Conservation (phyloP, 2,113 vertebrate species). For the Reinhardtius hippoglossoides region DNA sequence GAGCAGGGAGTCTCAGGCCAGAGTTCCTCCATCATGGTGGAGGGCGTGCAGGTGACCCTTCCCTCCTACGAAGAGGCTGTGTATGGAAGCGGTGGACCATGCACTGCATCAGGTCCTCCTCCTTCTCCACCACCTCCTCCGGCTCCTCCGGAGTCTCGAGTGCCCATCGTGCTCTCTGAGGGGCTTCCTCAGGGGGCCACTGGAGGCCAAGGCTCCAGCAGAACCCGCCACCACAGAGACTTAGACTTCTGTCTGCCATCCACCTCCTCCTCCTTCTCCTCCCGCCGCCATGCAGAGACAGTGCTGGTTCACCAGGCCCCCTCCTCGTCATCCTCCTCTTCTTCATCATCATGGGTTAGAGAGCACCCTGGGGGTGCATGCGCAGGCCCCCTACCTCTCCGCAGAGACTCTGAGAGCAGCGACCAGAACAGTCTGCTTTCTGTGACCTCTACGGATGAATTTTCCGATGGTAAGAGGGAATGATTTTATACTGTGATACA, state of each 20-base stretch:
- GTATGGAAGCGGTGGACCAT: slow-evolving; percentile 90
- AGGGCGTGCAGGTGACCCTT: slow-evolving; percentile 94
- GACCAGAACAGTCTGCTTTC: slow-evolving; percentile 98
- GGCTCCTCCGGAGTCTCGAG: slow-evolving; percentile 87
- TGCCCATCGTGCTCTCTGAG: slow-evolving; percentile 95
- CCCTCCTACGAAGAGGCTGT: slow-evolving; percentile 98
- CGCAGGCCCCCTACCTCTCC: slow-evolving; percentile 81
- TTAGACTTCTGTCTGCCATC: slow-evolving; percentile 86
- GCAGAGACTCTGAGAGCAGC: slow-evolving; percentile 91
- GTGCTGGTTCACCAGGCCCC: slow-evolving; percentile 93
- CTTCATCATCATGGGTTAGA: slow-evolving; percentile 87
- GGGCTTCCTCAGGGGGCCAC: slow-evolving; percentile 82
- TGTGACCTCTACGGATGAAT: slow-evolving; percentile 91
- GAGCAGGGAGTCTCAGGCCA: slow-evolving; percentile 94
- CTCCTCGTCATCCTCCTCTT: slow-evolving; percentile 80
- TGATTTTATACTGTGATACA: neutral
- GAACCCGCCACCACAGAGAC: slow-evolving; percentile 77
- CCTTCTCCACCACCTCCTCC: slow-evolving; percentile 63
- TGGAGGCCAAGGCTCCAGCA: slow-evolving; percentile 75
- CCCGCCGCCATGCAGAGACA: slow-evolving; percentile 88
- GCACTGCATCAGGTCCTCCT: slow-evolving; percentile 50
- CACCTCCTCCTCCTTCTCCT: slow-evolving; percentile 80
- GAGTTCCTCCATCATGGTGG: slow-evolving; percentile 93
- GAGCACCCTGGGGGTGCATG: slow-evolving; percentile 84
- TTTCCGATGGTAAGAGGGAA: slow-evolving; percentile 90